A percentile compares a stretch with the other conserved stretches of the same genome.
phyloP scores from a whole-genome alignment of 2,888 invertebrate species.

The Sarcophaga caerulescens region DNA sequence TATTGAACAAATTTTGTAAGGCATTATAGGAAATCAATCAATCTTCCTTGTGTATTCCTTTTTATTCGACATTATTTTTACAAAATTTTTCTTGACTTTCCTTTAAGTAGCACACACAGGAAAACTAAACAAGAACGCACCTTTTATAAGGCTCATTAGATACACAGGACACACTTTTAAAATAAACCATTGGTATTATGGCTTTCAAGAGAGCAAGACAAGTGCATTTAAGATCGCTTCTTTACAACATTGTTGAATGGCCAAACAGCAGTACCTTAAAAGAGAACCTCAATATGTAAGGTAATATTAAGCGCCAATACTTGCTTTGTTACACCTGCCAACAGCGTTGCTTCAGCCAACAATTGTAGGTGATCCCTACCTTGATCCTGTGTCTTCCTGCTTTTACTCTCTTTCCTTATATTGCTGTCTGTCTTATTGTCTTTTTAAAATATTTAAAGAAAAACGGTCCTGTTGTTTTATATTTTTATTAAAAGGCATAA shows the following conservation, averaged over 20 bases:
- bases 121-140: constrained; percentile 29
- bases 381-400: constrained; percentile 37
- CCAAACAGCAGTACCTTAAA: background rate
- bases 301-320: constrained; percentile 58
- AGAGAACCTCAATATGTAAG: too few relatives aligned
- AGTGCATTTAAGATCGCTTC: constrained; percentile 48
- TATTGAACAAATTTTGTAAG: background rate
- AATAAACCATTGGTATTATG: constrained; percentile 21
- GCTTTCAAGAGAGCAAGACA: background rate
- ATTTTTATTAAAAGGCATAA: constrained; percentile 22
- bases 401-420: background rate
- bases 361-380: constrained; percentile 63
- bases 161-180: constrained; percentile 57
- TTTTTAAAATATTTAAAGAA: background rate
- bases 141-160: constrained; percentile 64
- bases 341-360: background rate
- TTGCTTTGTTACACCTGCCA: constrained; percentile 28
- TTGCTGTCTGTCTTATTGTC: background rate
- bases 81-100: background rate
- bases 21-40: constrained; percentile 54
- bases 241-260: constrained; percentile 47
- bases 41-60: constrained; percentile 26
- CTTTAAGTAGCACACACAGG: background rate
- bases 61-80: too few relatives aligned
- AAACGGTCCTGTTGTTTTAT: constrained; percentile 41